Base-by-base conservation (phyloP, 2,113 vertebrate species). In the Triplophysa rosa region DNA sequence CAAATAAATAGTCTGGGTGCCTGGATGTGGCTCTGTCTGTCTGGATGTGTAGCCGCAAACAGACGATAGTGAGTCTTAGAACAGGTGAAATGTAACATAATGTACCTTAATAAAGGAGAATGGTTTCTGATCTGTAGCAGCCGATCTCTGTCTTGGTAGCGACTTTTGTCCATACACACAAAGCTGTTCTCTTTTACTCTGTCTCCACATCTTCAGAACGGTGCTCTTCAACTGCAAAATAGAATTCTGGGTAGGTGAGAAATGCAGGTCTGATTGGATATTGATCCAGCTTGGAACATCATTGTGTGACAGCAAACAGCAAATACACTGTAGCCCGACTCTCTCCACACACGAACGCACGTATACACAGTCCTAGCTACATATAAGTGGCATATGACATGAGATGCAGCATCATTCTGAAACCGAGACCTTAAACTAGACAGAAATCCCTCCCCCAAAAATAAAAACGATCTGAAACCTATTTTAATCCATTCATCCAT, bases 211-310 rank as follows among this genome's bases (percentile, higher is more conserved):
- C 45, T 77, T 26, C 26, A 54, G 26, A 8, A 49, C 26, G 17
- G 62, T 65, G 73, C 26, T 33, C 73, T 33, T 62, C 62, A 62
- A 23, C 73, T 33, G 62, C 45, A 64, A 33, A 26, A 77, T 59
- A 24, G 72, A 49, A 76, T 76, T 84, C 68, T 65, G 74, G 77
- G 65, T 83, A 77, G 66, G 80, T 77, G 79, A 78, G 66, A 84
- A 77, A 87, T 78, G 73, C 81, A 54, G 83, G 77, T 74, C 78
- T 84, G 83, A 86, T 84, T 87, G 82, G 80, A 84, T 86, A 87
- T 87, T 72, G 84, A 86, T 84, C 83, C 59, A 17, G 37, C 33
- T 67, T 78, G 63, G 49, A 72, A 75, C 62, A 75, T 84, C 83
- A 82, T 42, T n/a, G 72, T n/a, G 71, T 70, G 82, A 29, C 77